These are phyloP conservation scores for Drosophila subobscura DNA, from an alignment of 1,140 invertebrate species.

Conservation along the genomic window DNA sequence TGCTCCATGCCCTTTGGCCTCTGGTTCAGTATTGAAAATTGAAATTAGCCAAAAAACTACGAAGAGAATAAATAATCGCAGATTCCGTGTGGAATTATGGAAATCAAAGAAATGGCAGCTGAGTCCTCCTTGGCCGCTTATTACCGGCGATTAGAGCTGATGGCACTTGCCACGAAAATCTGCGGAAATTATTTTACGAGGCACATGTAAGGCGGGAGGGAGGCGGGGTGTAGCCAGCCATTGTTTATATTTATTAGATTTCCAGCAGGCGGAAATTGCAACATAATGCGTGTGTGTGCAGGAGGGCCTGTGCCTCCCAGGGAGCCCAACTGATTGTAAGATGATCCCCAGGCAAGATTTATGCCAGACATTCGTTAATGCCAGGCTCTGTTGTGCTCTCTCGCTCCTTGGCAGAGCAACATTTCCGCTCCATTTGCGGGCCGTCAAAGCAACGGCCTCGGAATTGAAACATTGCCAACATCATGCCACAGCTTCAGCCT, in stretches of 20 bases:
- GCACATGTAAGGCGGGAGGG: conserved; percentile 47
- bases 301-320: not conserved
- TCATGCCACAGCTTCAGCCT: conserved; percentile 4
- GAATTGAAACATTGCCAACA: conserved; percentile 72
- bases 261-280: conserved; percentile 64
- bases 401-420: conserved; percentile 35
- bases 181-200: conserved; percentile 61
- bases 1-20: not conserved
- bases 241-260: conserved; percentile 78
- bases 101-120: conserved; percentile 16
- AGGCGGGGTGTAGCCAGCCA: conserved; percentile 4
- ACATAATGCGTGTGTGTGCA: conserved; percentile 46
- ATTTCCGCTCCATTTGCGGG: conserved; percentile 77
- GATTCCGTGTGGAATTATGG: conserved; percentile 12
- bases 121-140: conserved; percentile 21
- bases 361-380: conserved; percentile 76
- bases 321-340: conserved; percentile 50
- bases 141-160: conserved; percentile 51
- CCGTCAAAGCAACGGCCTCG: conserved; percentile 49
- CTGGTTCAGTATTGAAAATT: conserved; percentile 57
- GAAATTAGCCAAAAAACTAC: conserved; percentile 62
- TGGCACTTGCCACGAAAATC: conserved; percentile 36
- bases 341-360: conserved; percentile 68
- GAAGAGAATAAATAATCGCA: conserved; percentile 26
- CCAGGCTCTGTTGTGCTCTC: conserved; percentile 25